Base-by-base conservation (phyloP, 2,797 vertebrate genomes). In the Tenualosa ilisha region DNA sequence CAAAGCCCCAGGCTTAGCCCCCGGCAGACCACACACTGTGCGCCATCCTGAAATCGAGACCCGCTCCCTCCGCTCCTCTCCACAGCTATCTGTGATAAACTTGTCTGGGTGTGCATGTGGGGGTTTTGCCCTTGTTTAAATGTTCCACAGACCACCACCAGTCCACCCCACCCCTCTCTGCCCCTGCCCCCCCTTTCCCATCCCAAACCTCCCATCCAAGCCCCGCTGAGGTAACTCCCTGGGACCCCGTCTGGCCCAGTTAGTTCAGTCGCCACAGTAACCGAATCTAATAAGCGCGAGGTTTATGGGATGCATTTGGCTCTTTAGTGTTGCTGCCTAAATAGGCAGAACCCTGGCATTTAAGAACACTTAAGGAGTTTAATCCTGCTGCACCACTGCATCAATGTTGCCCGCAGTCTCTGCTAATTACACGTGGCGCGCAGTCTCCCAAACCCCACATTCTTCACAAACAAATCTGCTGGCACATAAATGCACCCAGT, bases 281-380 rank as follows among this genome's bases (percentile, higher is more conserved):
- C 92, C 91, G 87, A 89, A 85, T 88, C 88, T 92, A 94, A 94
- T 93, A 92, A 88, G 88, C 82, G 84, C 85, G 46, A 86, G 89
- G 86, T 93, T 93, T 93, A 93, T 87, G 91, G 91, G 92, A 90
- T 92, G 83, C 53, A 89, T 92, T 92, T 90, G 81, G 88, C 43
- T 72, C 86, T 86, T 86, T 87, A 89, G 85, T 87, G 17, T 68
- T 86, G 87, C 89, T 83, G 89, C 86, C 88, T 59, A 86, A 90
- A 87, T 86, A 46, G 72, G 72, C 72, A 79, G 72, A 79, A 79
- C 1, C 5, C 72, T 43, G 11, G 72, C 72, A 43, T 79, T 79
- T 79, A 79, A 79, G 51, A 87, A 87, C 85, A 84, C 82, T 87
- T 85, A 72, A 87, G 61, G 20, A 82, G 72, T 46, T 79, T 37